Evolutionary conservation across 1,140 invertebrate genomes (phyloP).

Genomic region (Littorina saxatilis): DNA sequence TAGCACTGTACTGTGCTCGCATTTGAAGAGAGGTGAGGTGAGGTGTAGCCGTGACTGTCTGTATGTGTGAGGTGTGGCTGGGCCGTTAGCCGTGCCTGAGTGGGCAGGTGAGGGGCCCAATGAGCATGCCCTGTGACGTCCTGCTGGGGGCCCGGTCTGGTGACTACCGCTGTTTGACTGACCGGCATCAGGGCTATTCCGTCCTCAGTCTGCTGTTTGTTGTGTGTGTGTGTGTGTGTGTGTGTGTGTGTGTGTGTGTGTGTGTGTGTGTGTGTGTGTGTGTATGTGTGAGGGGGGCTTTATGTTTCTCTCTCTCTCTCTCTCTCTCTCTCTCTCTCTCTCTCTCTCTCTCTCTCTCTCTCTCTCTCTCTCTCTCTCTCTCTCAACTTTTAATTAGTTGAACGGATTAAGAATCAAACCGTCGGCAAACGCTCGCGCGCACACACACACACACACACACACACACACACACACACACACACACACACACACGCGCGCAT

Average conservation of each 20-base stretch:
- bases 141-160: no score
- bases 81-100: no score
- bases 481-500: neutral
- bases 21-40: no score
- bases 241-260: slow-evolving; percentile 4
- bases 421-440: neutral
- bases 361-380: neutral
- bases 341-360: slow-evolving; percentile 33
- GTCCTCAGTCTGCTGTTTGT: neutral
- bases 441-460: neutral
- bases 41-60: no score
- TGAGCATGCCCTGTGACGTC: no score
- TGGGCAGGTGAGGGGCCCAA: no score
- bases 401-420: neutral
- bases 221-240: no score
- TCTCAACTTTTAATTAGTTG: neutral
- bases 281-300: no score
- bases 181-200: no score
- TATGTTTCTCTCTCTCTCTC: neutral
- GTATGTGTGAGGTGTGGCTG: no score
- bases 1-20: no score
- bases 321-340: slow-evolving; percentile 31
- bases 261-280: neutral
- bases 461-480: neutral
- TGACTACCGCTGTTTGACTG: no score